Percentiles rank a stretch among this genome's conserved stretches.
Evolutionary conservation across 2,888 invertebrate genomes (phyloP).

Genomic region (Drosophila ustulata): DNA sequence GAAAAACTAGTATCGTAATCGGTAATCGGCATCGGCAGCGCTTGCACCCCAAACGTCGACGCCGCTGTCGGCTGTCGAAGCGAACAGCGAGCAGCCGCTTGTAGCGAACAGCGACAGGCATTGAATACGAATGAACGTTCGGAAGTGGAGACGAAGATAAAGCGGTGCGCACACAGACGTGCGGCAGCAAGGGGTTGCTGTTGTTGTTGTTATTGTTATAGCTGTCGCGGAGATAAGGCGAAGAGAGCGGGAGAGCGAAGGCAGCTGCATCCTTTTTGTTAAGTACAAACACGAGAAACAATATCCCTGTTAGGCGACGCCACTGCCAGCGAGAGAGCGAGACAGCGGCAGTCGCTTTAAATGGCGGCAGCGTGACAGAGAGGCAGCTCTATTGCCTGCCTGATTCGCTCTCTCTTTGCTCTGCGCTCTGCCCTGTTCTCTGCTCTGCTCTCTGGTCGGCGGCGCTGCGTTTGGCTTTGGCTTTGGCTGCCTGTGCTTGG

Average conservation of each 20-base stretch:
- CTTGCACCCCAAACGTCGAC: conserved; percentile 47
- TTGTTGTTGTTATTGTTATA: conserved; percentile 10
- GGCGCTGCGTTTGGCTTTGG: background rate
- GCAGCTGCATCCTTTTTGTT: conserved; percentile 44
- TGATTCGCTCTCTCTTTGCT: conserved; percentile 29
- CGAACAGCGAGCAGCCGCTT: conserved; percentile 16
- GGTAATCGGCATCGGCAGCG: background rate
- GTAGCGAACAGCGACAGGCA: conserved; percentile 58
- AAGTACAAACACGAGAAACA: background rate
- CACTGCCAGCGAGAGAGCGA: conserved; percentile 39
- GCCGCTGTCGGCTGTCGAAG: conserved; percentile 36
- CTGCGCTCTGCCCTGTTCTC: background rate
- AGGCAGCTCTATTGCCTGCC: conserved; percentile 55
- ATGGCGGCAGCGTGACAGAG: conserved; percentile 42
- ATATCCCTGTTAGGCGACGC: conserved; percentile 25
- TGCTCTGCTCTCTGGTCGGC: background rate
- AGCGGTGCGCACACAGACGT: conserved; percentile 58
- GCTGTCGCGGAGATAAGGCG: conserved; percentile 34
- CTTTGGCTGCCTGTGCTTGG: conserved; percentile 37
- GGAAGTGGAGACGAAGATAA: conserved; percentile 65
- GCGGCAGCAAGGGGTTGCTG: conserved; percentile 48
- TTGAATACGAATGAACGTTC: conserved; percentile 65
- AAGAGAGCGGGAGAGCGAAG: conserved; percentile 2
- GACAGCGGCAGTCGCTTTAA: conserved; percentile 31
- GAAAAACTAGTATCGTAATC: background rate